These are phyloP conservation scores for Euphydryas editha DNA, from an alignment of 2,888 invertebrate genomes.

Conservation along the genomic window DNA sequence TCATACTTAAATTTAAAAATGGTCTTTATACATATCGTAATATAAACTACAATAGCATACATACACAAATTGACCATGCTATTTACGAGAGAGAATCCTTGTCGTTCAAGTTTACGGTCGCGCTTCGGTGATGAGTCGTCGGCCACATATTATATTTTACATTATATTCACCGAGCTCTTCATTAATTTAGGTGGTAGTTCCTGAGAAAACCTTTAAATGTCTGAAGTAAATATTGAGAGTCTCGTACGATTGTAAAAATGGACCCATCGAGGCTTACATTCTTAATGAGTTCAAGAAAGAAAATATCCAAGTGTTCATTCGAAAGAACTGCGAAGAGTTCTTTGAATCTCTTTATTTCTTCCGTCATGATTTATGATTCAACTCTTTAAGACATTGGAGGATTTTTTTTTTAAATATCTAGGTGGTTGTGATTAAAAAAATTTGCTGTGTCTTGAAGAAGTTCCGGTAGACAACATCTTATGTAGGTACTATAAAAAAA, in stretches of 20 bases:
- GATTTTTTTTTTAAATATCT: too few species aligned
- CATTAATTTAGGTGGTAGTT: constrained; percentile 75
- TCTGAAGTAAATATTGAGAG: constrained; percentile 29
- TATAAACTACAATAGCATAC: constrained; percentile 20
- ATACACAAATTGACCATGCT: constrained; percentile 37
- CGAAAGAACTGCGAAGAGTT: constrained; percentile 58
- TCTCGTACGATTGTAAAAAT: constrained; percentile 34
- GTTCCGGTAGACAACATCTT: too few species aligned
- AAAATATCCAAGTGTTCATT: constrained; percentile 57
- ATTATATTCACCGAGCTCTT: constrained; percentile 58
- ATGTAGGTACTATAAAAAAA: too few species aligned
- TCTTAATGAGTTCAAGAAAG: constrained; percentile 22
- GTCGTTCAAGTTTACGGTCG: constrained; percentile 45
- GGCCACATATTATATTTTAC: constrained; percentile 49
- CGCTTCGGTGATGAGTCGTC: constrained; percentile 56
- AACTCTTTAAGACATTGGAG: constrained; percentile 45
- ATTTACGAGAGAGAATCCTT: constrained; percentile 52
- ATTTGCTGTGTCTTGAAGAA: too few species aligned
- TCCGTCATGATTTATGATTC: constrained; percentile 62
- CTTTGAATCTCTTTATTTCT: constrained; percentile 61
- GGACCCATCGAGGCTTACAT: constrained; percentile 26
- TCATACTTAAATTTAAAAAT: constrained; percentile 7
- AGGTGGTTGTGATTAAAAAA: too few species aligned
- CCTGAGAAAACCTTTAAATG: constrained; percentile 64
- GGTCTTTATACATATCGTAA: constrained; percentile 11